Percentiles rank a stretch among this genome's conserved stretches.
phyloP scores from a whole-genome alignment of 2,797 vertebrate genomes.

The Pampus argenteus region DNA sequence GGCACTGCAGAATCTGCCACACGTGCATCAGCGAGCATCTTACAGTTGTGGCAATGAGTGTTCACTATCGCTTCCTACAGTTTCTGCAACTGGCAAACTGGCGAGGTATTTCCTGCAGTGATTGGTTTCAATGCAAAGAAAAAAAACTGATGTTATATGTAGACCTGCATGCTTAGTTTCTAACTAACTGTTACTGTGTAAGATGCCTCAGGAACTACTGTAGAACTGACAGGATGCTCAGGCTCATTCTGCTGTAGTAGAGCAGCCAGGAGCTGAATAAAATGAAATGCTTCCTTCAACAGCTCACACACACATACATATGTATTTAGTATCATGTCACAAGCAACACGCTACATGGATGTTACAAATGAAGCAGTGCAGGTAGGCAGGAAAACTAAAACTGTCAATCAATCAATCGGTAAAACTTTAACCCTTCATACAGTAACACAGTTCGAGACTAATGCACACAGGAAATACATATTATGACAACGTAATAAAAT shows the following conservation, averaged over 20 bases:
- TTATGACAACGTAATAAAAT: no score
- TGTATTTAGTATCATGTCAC: no score
- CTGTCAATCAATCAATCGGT: no score
- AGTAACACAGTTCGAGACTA: no score
- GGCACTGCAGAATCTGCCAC: constrained; percentile 95
- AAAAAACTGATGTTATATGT: constrained; percentile 90
- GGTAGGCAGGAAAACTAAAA: not conserved
- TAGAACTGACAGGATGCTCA: constrained; percentile 62
- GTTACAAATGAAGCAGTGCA: no score
- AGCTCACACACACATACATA: no score
- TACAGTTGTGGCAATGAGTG: constrained; percentile 95
- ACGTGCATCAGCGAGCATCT: constrained; percentile 94
- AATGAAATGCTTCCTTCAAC: constrained; percentile 70
- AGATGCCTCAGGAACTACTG: constrained; percentile 73
- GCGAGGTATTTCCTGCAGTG: constrained; percentile 98
- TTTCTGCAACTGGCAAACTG: constrained; percentile 96
- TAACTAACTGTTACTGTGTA: constrained; percentile 78
- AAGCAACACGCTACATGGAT: no score
- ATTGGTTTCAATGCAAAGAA: constrained; percentile 96
- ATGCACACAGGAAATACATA: no score
- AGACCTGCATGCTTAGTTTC: constrained; percentile 95
- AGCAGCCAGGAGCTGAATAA: constrained; percentile 49
- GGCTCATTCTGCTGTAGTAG: constrained; percentile 82
- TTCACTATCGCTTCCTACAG: constrained; percentile 94
- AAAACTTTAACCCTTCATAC: no score